Conservation (phyloP, 2,888 invertebrate genomes). For the Spicauda simplicius region DNA sequence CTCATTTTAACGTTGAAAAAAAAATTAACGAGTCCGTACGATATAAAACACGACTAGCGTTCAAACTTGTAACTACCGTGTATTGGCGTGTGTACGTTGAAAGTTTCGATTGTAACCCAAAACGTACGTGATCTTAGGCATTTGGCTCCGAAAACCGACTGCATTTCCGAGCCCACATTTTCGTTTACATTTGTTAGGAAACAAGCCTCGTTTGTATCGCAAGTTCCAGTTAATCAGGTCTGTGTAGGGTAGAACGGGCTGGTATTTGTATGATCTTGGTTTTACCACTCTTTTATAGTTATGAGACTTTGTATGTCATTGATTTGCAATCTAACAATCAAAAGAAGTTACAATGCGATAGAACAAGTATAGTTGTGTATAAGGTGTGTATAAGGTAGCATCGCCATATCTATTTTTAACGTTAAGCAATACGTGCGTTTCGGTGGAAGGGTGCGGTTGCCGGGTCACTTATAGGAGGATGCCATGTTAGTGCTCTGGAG, state of each 20-base stretch:
- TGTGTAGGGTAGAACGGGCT: not conserved
- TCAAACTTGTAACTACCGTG: constrained; percentile 8
- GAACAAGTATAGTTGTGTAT: no score
- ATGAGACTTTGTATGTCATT: not conserved
- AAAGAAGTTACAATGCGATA: no score
- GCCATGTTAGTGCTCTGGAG: no score
- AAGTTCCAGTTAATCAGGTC: constrained; percentile 5
- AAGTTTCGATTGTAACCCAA: constrained; percentile 32
- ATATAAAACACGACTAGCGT: not conserved
- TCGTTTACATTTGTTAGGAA: constrained; percentile 16
- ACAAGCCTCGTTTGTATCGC: constrained; percentile 14
- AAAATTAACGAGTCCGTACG: not conserved
- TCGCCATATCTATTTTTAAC: no score
- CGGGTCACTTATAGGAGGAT: no score
- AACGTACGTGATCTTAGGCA: constrained; percentile 32
- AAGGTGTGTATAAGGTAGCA: no score
- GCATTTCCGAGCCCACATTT: constrained; percentile 22
- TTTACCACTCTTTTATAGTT: not conserved
- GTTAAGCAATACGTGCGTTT: no score
- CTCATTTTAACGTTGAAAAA: no score
- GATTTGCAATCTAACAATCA: not conserved
- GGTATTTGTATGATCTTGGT: not conserved
- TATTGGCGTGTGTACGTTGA: constrained; percentile 10
- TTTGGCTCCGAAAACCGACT: constrained; percentile 23
- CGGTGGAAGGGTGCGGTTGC: no score